These are phyloP conservation scores for Sternotherus odoratus DNA, from an alignment of 2,797 vertebrate species.

Conservation along the genomic window DNA sequence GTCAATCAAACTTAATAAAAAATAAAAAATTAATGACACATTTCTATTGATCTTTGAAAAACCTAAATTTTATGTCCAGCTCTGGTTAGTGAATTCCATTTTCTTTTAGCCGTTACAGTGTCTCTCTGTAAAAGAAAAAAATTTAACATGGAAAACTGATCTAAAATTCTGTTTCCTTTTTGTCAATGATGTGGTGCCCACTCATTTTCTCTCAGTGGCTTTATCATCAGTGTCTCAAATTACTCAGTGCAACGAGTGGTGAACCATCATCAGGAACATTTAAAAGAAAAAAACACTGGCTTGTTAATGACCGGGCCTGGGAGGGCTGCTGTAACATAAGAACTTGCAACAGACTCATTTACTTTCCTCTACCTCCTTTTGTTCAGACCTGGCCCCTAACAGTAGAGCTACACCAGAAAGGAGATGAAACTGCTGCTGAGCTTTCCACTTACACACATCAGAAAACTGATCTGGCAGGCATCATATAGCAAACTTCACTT, in stretches of 20 bases:
- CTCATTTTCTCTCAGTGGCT: background rate
- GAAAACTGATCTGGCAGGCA: constrained; percentile 11
- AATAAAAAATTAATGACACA: background rate
- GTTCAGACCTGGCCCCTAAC: background rate
- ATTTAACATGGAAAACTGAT: background rate
- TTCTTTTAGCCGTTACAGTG: background rate
- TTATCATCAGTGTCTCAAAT: background rate
- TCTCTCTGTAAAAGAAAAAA: background rate
- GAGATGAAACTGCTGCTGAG: background rate
- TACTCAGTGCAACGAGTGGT: background rate
- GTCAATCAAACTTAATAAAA: background rate
- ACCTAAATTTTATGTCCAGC: background rate
- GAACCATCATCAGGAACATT: background rate
- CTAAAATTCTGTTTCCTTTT: accelerated
- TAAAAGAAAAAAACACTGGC: background rate
- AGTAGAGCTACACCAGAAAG: background rate
- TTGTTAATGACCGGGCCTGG: background rate
- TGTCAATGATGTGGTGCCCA: accelerated
- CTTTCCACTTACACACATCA: background rate
- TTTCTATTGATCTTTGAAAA: background rate
- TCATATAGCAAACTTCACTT: constrained; percentile 8
- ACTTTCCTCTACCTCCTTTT: background rate
- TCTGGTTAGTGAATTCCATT: background rate
- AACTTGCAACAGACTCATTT: background rate
- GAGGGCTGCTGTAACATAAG: background rate